phyloP scores from a whole-genome alignment of 2,797 vertebrate species.

The Heterohyrax brucei region DNA sequence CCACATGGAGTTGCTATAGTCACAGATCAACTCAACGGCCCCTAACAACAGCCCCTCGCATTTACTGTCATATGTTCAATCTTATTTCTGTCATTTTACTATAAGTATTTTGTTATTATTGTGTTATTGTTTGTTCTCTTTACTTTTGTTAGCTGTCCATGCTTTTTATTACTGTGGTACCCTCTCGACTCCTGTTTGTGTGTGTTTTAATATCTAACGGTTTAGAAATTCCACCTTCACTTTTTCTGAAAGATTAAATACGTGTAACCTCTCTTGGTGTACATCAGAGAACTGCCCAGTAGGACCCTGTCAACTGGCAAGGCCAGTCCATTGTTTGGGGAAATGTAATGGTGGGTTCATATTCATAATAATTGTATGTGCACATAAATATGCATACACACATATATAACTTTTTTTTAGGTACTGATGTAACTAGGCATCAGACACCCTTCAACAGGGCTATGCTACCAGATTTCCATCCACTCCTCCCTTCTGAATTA shows the following conservation, averaged over 20 bases:
- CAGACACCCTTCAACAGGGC: neutral
- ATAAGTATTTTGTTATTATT: neutral
- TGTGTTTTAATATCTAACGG: slow-evolving; percentile 62
- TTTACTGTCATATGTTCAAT: slow-evolving; percentile 35
- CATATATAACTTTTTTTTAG: neutral
- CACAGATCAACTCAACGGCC: too few relatives aligned
- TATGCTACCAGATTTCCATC: neutral
- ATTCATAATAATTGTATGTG: neutral
- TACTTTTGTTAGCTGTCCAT: neutral
- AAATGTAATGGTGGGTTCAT: slow-evolving; percentile 29
- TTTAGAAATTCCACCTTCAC: slow-evolving; percentile 49
- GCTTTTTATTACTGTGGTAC: slow-evolving; percentile 2
- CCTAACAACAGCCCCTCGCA: neutral
- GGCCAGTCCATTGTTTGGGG: neutral
- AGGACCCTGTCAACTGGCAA: neutral
- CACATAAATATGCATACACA: neutral
- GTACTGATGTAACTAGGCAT: neutral
- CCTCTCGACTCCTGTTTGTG: neutral
- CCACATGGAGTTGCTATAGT: too few relatives aligned
- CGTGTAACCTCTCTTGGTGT: slow-evolving; percentile 1
- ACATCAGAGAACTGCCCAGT: neutral
- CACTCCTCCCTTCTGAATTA: neutral
- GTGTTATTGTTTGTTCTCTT: neutral
- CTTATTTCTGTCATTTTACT: slow-evolving; percentile 26
- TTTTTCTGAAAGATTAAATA: slow-evolving; percentile 64